A percentile compares a stretch with the other conserved stretches of the same genome.
phyloP scores from a whole-genome alignment of 2,888 invertebrate genomes.

The Agelastica alni region DNA sequence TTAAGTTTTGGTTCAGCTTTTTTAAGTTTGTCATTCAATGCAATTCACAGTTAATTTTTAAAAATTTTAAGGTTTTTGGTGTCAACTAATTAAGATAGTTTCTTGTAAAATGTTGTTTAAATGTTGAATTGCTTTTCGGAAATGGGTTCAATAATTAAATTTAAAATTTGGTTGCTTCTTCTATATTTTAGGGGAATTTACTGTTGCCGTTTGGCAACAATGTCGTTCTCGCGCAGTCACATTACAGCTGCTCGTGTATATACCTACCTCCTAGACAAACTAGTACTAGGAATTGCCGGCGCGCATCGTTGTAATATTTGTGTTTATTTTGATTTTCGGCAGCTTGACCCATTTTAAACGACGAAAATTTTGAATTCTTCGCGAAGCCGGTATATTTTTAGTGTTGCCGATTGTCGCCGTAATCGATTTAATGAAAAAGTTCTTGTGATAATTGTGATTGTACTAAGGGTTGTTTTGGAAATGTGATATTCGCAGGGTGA shows the following conservation, averaged over 20 bases:
- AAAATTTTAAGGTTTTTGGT: neutral
- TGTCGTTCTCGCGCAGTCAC: conserved; percentile 20
- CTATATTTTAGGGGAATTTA: no score
- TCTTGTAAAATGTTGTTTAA: no score
- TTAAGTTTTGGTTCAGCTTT: no score
- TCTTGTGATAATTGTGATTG: neutral
- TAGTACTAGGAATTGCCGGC: conserved; percentile 24
- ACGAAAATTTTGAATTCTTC: neutral
- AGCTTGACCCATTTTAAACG: neutral
- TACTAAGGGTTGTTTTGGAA: neutral
- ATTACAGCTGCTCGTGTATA: conserved; percentile 31
- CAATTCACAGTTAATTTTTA: neutral
- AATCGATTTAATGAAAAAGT: neutral
- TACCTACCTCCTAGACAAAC: conserved; percentile 31
- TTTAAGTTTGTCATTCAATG: no score
- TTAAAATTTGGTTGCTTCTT: no score
- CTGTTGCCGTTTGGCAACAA: no score
- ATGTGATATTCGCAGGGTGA: conserved; percentile 1
- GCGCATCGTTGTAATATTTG: conserved; percentile 23
- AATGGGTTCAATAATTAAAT: no score
- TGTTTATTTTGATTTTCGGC: conserved; percentile 25
- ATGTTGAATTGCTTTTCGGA: no score
- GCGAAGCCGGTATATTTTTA: neutral
- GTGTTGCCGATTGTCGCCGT: neutral
- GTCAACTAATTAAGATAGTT: no score